Percentiles rank a stretch among this genome's conserved stretches.
phyloP scores from a whole-genome alignment of 2,888 invertebrate genomes.

The Flexamia atlantica region DNA sequence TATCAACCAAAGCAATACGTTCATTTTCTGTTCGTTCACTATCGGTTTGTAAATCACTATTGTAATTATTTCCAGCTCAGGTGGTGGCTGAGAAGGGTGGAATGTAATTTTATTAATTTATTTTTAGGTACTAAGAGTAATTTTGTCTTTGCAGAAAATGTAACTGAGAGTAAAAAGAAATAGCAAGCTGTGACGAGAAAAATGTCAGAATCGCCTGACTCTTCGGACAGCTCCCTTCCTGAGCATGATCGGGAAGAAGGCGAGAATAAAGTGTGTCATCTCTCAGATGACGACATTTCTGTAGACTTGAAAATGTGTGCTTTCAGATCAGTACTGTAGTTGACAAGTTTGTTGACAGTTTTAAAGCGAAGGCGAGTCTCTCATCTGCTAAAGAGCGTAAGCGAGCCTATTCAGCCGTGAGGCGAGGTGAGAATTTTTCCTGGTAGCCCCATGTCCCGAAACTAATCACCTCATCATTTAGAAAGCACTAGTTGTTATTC shows the following conservation, averaged over 20 bases:
- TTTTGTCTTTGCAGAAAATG: conserved; percentile 37
- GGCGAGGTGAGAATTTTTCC: conserved; percentile 31
- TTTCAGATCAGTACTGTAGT: neutral
- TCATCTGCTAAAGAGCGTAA: neutral
- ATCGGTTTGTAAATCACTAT: neutral
- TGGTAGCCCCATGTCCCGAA: neutral
- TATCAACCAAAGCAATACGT: no score
- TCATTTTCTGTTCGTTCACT: neutral
- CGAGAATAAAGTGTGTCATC: neutral
- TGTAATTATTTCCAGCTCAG: neutral
- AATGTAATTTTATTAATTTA: neutral
- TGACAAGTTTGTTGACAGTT: conserved; percentile 32
- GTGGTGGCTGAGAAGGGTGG: neutral
- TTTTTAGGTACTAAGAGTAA: conserved; percentile 2
- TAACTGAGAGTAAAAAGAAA: conserved; percentile 43
- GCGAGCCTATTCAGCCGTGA: neutral
- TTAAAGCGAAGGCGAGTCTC: neutral
- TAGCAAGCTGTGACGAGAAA: conserved; percentile 31
- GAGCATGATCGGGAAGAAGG: conserved; percentile 29
- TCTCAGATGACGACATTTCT: neutral
- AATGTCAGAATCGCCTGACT: neutral
- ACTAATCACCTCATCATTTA: neutral
- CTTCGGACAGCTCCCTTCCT: neutral
- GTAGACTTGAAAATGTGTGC: neutral
- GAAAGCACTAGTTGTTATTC: neutral